Evolutionary conservation across 2,797 vertebrate genomes (phyloP), one percentile per base, ranked within the genome.

Genomic region (Phoxinus dragarum): DNA sequence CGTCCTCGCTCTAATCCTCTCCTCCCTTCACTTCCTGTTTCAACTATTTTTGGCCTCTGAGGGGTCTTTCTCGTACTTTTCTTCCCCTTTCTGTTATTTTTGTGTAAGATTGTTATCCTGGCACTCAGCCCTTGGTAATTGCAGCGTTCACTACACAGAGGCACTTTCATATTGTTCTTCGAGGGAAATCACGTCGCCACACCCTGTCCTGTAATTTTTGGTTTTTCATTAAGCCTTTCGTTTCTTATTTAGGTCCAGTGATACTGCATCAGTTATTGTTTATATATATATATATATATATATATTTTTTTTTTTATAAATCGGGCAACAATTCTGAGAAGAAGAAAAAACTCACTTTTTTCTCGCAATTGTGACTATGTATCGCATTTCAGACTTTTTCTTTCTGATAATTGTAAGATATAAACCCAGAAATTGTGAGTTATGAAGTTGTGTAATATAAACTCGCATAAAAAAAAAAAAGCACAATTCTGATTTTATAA

Each of bases 1-100:
- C 21, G 27, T 14, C 23, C 67, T 3, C 6, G 23, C 2, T 69
- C 47, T 38, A 72, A 66, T 16, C 74, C 19, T 75, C 34, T 64
- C 74, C 76, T 72, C 44, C 31, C 52, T 81, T 66, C 23, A 75
- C 67, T 77, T 84, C 82, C 68, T 74, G 31, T 64, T 78, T 61
- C 47, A 21, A 27, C 40, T 71, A n/a, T 72, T 76, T 59, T 59
- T 40, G 73, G 23, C 72, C 52, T 42, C 31, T 38, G 34, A 8
- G 16, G 23, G 78, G 56, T 74, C 40, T 56, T 56, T 67, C 44
- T 79, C 34, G 67, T 27, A 21, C 11, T 68, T 72, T 82, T 82
- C 54, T 44, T 34, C 64, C 49, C 23, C 8, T 31, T 11, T 68
- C 27, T 56, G 34, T 59, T 78, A 59, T 78, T 68, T 56, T 59